phyloP scores from a whole-genome alignment of 2,113 vertebrate species.

The Ranitomeya imitator region DNA sequence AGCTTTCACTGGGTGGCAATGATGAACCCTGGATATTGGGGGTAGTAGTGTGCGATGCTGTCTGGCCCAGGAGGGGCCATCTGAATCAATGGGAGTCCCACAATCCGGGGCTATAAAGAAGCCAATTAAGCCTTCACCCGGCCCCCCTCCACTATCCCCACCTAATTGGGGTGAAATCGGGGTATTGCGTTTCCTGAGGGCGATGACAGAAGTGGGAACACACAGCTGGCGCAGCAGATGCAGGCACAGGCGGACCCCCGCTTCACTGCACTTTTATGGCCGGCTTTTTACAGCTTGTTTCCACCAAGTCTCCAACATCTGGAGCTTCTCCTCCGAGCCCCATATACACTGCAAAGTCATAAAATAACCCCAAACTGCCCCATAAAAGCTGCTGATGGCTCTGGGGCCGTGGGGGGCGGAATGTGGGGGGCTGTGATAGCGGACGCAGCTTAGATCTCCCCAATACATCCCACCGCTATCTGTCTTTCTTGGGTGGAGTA shows the following conservation, averaged over 20 bases:
- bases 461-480: not conserved
- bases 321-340: conserved; percentile 75
- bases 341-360: conserved; percentile 73
- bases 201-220: conserved; percentile 69
- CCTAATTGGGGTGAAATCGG: conserved; percentile 82
- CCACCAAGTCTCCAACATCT: conserved; percentile 82
- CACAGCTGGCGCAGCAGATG: conserved; percentile 75
- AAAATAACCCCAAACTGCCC: conserved; percentile 67
- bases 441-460: conserved; percentile 7
- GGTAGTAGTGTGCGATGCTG: not conserved
- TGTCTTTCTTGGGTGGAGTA: not conserved
- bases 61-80: not conserved
- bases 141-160: conserved; percentile 65
- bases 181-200: conserved; percentile 75
- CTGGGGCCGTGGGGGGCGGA: conserved; percentile 1
- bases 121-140: not conserved
- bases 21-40: not conserved
- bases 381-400: conserved; percentile 62
- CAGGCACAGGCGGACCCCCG: conserved; percentile 73
- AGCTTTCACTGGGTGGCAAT: not conserved
- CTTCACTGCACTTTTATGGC: conserved; percentile 69
- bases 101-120: not conserved
- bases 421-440: not conserved
- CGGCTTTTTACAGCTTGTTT: conserved; percentile 80
- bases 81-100: not conserved